Percentiles rank a stretch among this genome's conserved stretches.
Evolutionary conservation across 1,140 invertebrate genomes (phyloP).

Genomic region (Ctenoplectra terminalis): DNA sequence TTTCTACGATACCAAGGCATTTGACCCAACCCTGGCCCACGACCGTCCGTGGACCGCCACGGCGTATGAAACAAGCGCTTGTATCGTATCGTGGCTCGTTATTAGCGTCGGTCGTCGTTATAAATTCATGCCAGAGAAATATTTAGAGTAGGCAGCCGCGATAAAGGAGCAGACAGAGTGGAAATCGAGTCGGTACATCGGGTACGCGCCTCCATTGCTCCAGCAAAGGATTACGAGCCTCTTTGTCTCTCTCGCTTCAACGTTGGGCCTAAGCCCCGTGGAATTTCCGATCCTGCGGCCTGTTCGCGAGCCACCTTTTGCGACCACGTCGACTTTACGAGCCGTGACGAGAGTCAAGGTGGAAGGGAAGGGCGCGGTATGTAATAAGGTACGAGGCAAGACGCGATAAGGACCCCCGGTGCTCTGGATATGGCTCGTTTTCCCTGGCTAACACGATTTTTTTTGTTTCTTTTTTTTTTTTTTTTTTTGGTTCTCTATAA

Average conservation of each 20-base stretch:
- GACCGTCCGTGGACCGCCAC: not conserved
- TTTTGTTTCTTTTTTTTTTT: too few relatives aligned
- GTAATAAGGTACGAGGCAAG: constrained; percentile 57
- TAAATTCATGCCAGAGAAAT: constrained; percentile 70
- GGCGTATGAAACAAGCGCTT: not conserved
- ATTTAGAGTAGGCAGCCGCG: constrained; percentile 69
- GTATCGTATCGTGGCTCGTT: constrained; percentile 47
- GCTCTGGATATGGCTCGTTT: constrained; percentile 50
- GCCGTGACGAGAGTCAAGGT: constrained; percentile 52
- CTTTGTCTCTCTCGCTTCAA: not conserved
- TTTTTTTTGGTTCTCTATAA: constrained; percentile 30
- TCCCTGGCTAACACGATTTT: constrained; percentile 19
- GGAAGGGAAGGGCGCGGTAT: constrained; percentile 20
- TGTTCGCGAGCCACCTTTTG: constrained; percentile 50
- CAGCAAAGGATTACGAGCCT: constrained; percentile 52
- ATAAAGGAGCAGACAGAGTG: constrained; percentile 20
- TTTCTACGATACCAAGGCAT: not conserved
- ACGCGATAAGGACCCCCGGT: constrained; percentile 54
- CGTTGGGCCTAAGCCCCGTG: not conserved
- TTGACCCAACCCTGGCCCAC: constrained; percentile 22
- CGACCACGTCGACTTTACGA: constrained; percentile 64
- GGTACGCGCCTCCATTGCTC: constrained; percentile 36
- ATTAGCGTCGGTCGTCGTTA: constrained; percentile 64
- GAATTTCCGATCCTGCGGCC: constrained; percentile 29
- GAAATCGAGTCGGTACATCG: constrained; percentile 45